Evolutionary conservation across 2,113 vertebrate genomes (phyloP).

Genomic region (Climacteris rufus): DNA sequence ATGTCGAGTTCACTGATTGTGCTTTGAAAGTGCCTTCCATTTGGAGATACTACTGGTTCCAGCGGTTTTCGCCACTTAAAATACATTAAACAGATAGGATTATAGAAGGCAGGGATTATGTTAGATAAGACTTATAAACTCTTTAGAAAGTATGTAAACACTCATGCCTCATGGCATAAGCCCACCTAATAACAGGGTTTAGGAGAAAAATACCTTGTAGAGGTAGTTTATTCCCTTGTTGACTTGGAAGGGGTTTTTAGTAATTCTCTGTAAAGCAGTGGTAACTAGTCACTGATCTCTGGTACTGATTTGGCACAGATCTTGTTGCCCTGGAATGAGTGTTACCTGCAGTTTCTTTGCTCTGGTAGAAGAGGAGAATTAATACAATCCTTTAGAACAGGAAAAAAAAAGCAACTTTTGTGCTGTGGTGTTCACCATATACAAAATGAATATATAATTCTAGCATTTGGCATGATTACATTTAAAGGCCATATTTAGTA

Average conservation of each 20-base stretch:
- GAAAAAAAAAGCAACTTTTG: rapidly evolving
- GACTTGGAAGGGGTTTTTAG: background rate
- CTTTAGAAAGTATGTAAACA: slow-evolving; percentile 50
- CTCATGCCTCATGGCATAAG: slow-evolving; percentile 26
- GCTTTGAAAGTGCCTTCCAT: background rate
- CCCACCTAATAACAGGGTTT: slow-evolving; percentile 54
- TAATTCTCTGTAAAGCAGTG: background rate
- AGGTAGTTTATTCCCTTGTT: slow-evolving; percentile 33
- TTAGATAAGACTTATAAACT: slow-evolving; percentile 53
- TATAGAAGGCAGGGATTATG: slow-evolving; percentile 55
- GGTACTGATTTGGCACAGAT: background rate
- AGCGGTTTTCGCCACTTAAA: background rate
- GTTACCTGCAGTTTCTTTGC: background rate
- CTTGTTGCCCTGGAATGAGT: background rate
- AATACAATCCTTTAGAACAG: background rate
- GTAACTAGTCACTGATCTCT: background rate
- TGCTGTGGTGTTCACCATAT: background rate
- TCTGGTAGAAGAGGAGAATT: background rate
- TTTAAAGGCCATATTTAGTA: background rate
- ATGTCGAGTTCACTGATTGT: background rate
- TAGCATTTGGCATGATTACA: background rate
- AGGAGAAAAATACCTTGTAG: slow-evolving; percentile 33
- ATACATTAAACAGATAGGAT: slow-evolving; percentile 54
- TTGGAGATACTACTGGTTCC: slow-evolving; percentile 3
- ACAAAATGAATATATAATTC: background rate